Evolutionary conservation across 1,140 invertebrate species (phyloP).

Genomic region (Drosophila elegans): DNA sequence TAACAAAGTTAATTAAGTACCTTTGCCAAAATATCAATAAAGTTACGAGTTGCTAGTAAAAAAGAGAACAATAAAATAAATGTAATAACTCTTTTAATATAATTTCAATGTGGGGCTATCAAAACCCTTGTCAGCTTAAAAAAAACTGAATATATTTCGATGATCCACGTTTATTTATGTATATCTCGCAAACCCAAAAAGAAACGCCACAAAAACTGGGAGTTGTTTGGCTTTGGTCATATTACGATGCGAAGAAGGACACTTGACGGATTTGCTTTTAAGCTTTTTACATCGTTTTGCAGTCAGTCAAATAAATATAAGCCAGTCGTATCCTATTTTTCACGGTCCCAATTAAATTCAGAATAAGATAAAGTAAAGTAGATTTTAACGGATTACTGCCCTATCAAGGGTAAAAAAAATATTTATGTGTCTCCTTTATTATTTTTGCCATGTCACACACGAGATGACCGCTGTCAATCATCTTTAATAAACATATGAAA

Average conservation of each 20-base stretch:
- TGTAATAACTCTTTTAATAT: neutral
- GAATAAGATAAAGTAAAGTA: neutral
- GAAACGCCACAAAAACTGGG: no score
- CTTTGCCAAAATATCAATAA: neutral
- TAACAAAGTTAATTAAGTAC: no score
- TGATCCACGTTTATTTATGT: conserved; percentile 9
- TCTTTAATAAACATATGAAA: conserved; percentile 9
- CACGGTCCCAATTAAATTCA: conserved; percentile 27
- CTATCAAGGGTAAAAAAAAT: conserved; percentile 17
- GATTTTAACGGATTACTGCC: conserved; percentile 2
- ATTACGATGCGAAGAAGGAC: conserved; percentile 7
- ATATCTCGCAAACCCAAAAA: conserved; percentile 1
- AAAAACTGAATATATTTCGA: neutral
- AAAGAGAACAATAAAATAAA: conserved; percentile 5
- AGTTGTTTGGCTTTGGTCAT: neutral
- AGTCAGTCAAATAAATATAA: conserved; percentile 11
- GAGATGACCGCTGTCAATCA: conserved; percentile 21
- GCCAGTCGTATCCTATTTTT: neutral
- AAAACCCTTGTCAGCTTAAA: conserved; percentile 3
- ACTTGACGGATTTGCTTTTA: conserved; percentile 30
- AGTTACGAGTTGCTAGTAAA: neutral
- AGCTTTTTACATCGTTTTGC: conserved; percentile 1
- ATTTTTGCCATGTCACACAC: conserved; percentile 1
- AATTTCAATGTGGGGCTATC: neutral
- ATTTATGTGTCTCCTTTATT: conserved; percentile 11